phyloP scores from a whole-genome alignment of 2,113 vertebrate genomes.

The Tenebrosternarchus preto region DNA sequence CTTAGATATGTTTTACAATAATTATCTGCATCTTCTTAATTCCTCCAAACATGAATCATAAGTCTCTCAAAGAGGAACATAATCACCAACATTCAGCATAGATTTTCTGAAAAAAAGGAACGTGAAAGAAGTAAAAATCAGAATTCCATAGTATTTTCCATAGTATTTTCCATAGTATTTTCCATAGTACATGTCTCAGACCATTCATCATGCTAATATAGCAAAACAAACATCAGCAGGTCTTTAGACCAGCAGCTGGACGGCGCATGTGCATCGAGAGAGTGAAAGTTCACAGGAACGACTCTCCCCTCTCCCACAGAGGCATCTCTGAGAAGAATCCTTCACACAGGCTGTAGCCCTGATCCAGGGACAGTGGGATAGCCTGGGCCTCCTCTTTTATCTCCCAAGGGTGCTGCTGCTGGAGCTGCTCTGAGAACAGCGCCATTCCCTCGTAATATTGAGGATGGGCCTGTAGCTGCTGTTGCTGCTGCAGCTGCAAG shows the following conservation, averaged over 20 bases:
- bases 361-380: slow-evolving; percentile 72
- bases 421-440: slow-evolving; percentile 67
- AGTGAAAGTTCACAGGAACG: slow-evolving; percentile 70
- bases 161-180: slow-evolving; percentile 40
- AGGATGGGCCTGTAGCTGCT: slow-evolving; percentile 68
- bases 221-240: slow-evolving; percentile 71
- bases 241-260: slow-evolving; percentile 46
- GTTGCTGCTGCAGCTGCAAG: slow-evolving; percentile 59
- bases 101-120: slow-evolving; percentile 41
- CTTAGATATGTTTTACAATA: slow-evolving; percentile 56
- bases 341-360: slow-evolving; percentile 74
- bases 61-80: slow-evolving; percentile 33
- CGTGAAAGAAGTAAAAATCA: slow-evolving; percentile 46
- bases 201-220: slow-evolving; percentile 76
- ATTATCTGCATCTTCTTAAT: slow-evolving; percentile 37
- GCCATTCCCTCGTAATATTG: slow-evolving; percentile 70
- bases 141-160: slow-evolving; percentile 44
- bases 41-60: slow-evolving; percentile 38
- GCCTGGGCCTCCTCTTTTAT: slow-evolving; percentile 73
- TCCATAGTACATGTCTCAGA: slow-evolving; percentile 45
- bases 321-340: slow-evolving; percentile 79
- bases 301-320: slow-evolving; percentile 76
- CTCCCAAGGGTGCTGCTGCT: slow-evolving; percentile 77
- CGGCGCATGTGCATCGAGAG: slow-evolving; percentile 12
- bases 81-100: slow-evolving; percentile 52